A percentile compares a stretch with the other conserved stretches of the same genome.
Evolutionary conservation across 2,797 vertebrate genomes (phyloP).

Genomic region (Micrastur ruficollis): DNA sequence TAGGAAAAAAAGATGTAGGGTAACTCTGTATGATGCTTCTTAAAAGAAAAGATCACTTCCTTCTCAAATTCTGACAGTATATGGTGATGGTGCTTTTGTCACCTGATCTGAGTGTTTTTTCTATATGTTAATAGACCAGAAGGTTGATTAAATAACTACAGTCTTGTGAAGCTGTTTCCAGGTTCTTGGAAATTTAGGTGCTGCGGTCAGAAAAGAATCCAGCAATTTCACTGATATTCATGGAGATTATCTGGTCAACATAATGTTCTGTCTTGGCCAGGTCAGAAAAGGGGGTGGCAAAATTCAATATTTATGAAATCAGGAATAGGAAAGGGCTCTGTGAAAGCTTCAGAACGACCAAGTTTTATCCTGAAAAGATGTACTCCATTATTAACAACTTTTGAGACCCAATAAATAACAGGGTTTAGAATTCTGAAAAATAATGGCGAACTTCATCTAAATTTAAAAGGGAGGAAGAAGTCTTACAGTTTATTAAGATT

Average conservation of each 20-base stretch:
- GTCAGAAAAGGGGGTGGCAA: not conserved
- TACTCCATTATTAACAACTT: not conserved
- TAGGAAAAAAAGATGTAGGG: not conserved
- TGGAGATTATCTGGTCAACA: not conserved
- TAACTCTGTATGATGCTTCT: not conserved
- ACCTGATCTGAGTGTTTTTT: not conserved
- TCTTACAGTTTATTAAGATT: not conserved
- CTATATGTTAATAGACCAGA: not conserved
- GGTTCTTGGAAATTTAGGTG: not conserved
- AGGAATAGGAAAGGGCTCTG: not conserved
- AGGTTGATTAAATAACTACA: not conserved
- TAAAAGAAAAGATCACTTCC: not conserved
- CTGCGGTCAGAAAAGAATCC: not conserved
- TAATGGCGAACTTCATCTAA: not conserved
- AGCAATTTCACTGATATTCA: not conserved
- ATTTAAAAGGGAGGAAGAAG: not conserved
- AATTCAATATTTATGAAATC: not conserved
- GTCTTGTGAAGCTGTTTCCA: not conserved
- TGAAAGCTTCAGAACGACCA: not conserved
- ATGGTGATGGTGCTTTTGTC: not conserved
- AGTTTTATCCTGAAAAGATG: not conserved
- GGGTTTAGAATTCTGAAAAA: not conserved
- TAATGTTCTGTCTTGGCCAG: not conserved
- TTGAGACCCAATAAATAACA: not conserved
- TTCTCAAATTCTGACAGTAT: not conserved